Conservation (phyloP, 2,113 vertebrate species). For the Vimba vimba region DNA sequence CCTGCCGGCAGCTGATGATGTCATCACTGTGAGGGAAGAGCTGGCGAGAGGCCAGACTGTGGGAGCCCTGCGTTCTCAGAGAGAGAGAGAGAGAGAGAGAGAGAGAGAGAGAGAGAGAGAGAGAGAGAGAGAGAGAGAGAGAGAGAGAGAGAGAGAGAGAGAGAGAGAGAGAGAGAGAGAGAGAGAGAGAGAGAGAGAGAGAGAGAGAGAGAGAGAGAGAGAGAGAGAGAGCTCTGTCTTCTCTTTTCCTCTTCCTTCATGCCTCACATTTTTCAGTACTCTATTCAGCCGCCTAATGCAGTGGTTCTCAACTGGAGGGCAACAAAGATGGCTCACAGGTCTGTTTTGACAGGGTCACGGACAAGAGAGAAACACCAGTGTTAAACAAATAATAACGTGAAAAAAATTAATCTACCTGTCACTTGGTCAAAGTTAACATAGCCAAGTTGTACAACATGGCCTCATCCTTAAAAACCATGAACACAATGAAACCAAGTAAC, state of each 20-base stretch:
- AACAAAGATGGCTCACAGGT: neutral
- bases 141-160: conserved; percentile 29
- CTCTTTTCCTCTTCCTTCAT: conserved; percentile 46
- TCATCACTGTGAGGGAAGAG: conserved; percentile 92
- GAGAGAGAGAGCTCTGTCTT: conserved; percentile 15
- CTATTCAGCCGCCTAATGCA: conserved; percentile 28
- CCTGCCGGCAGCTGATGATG: conserved; percentile 96
- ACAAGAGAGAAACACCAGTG: neutral
- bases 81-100: conserved; percentile 49
- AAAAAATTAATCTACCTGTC: neutral
- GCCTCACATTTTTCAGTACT: conserved; percentile 64
- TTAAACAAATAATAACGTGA: neutral
- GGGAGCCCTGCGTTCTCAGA: conserved; percentile 56
- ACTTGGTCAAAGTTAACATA: neutral
- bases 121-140: conserved; percentile 26
- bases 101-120: conserved; percentile 25
- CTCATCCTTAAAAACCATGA: neutral
- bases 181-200: conserved; percentile 29
- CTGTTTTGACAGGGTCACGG: neutral
- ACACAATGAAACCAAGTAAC: neutral
- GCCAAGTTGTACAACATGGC: neutral
- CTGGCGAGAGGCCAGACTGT: conserved; percentile 79
- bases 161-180: conserved; percentile 28
- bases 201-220: conserved; percentile 35
- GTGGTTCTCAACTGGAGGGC: neutral